Evolutionary conservation across 1,140 invertebrate species (phyloP).

Genomic region (Pseudomyrmex pallidus): DNA sequence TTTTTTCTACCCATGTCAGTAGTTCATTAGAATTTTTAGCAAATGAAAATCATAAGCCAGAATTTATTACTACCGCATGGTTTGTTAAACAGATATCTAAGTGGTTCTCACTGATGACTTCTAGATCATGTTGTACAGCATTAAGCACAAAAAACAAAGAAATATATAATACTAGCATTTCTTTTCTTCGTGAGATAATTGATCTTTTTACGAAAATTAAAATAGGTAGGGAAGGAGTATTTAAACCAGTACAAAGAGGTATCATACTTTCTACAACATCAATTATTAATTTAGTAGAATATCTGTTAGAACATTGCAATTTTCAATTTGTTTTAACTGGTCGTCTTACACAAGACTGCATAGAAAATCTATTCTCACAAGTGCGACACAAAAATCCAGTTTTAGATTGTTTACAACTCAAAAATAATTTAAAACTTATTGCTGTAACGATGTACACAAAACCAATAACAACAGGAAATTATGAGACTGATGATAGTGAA

Average conservation of each 20-base stretch:
- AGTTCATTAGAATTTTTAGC: slow-evolving; percentile 21
- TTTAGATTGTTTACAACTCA: slow-evolving; percentile 17
- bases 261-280: slow-evolving; percentile 16
- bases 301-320: neutral
- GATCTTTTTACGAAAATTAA: neutral
- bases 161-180: slow-evolving; percentile 19
- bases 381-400: slow-evolving; percentile 21
- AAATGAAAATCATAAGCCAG: slow-evolving; percentile 7
- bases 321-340: slow-evolving; percentile 22
- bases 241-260: slow-evolving; percentile 22
- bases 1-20: slow-evolving; percentile 8
- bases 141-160: slow-evolving; percentile 10
- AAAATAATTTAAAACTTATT: slow-evolving; percentile 32
- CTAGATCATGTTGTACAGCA: slow-evolving; percentile 1
- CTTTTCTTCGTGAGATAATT: slow-evolving; percentile 31
- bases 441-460: neutral
- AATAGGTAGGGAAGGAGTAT: neutral
- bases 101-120: slow-evolving; percentile 18
- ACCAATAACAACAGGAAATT: too few relatives aligned
- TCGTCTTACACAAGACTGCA: slow-evolving; percentile 14
- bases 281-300: slow-evolving; percentile 11
- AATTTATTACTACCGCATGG: slow-evolving; percentile 10
- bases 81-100: slow-evolving; percentile 17
- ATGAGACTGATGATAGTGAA: too few relatives aligned
- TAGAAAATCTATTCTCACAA: slow-evolving; percentile 20